Evolutionary conservation across 2,888 invertebrate genomes (phyloP), one percentile per base, ranked within the genome.

Genomic region (Hydrotaea diabolus): DNA sequence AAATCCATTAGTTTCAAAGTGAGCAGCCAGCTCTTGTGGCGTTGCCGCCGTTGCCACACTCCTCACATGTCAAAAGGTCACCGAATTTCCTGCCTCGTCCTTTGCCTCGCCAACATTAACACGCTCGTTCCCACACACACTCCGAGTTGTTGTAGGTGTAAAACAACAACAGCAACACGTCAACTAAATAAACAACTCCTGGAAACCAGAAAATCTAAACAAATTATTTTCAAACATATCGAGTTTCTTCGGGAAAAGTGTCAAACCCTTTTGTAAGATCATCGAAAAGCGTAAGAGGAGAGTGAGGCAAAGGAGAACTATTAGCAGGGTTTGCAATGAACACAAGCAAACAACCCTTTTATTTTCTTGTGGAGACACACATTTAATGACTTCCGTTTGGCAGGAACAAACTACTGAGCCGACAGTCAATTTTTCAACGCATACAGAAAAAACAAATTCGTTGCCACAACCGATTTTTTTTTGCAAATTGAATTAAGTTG

Each of bases 231-330:
- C 69, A 46, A 21, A 46, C 43, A 69, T 69, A 69, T 69, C 69
- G 46, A 21, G 46, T 69, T 69, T 69, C 69, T 46, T 13, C 46
- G 9, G 46, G 69, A 69, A 69, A 69, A 46, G 15, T 79, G 78
- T 74, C 64, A 79, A 79, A 79, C 78, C 64, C 78, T 79, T 64
- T 64, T 66, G 39, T 36, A 62, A 78, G 72, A 78, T 72, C 76
- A 62, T 0, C 11, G 21, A 31, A 31, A 31, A 31, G 31, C 31
- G 3, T 31, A 31, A 31, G 31, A 31, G 31, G 39, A 0, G 59
- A 26, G n/a, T 15, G n/a, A 49, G n/a, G 49, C 8, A 2, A 13
- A 49, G 11, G 2, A 23, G 11, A 23, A 59, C 26, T 26, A 13
- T 26, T 23, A 23, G 26, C 3, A 59, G 26, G n/a, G 26, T 23